phyloP scores from a whole-genome alignment of 2,797 vertebrate genomes.

The Hippopotamyrus pictus region DNA sequence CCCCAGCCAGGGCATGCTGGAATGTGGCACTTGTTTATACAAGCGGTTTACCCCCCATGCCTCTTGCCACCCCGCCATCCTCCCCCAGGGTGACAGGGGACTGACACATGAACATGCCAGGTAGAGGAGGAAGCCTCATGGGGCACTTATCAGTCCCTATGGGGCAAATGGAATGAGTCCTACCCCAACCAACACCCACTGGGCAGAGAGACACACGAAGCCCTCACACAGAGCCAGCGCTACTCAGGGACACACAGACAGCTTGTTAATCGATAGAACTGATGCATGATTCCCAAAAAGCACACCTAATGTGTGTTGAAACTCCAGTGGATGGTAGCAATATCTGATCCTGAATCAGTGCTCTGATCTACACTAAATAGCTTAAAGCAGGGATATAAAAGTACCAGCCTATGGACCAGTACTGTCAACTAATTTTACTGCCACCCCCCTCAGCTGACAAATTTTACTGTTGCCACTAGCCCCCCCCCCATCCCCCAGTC shows the following conservation, averaged over 20 bases:
- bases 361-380: not conserved
- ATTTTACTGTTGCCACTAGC: not conserved
- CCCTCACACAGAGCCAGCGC: not conserved
- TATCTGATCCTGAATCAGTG: not conserved
- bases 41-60: not conserved
- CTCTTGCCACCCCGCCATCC: constrained; percentile 3
- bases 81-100: not conserved
- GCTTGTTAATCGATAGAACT: not conserved
- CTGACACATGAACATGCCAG: not conserved
- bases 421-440: not conserved
- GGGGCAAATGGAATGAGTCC: not conserved
- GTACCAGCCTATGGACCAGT: not conserved
- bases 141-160: not conserved
- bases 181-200: not conserved
- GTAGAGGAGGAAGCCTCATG: not conserved
- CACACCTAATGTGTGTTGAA: not conserved
- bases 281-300: not conserved
- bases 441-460: not conserved
- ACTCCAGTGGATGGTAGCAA: not conserved
- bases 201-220: not conserved
- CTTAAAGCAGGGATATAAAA: not conserved
- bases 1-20: not conserved
- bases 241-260: not conserved
- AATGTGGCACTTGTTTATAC: not conserved
- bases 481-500: not conserved